Conservation (phyloP, 2,888 invertebrate species). For the Cryptocephalus moraei region DNA sequence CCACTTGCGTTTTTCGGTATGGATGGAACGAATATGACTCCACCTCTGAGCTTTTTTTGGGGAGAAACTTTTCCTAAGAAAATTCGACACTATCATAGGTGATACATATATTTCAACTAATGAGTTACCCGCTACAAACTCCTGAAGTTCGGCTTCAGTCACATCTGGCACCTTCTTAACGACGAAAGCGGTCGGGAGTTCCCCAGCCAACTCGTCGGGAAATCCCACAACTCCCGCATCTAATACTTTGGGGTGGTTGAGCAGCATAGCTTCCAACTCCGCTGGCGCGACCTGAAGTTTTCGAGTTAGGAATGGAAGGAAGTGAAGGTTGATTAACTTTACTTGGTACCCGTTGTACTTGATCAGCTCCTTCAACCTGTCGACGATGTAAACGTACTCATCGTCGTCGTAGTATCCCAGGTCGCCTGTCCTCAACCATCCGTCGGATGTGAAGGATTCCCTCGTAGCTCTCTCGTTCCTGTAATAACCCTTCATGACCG, state of each 20-base stretch:
- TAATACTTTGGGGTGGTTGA: conserved; percentile 58
- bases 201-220: conserved; percentile 62
- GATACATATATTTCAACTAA: not conserved
- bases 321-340: not conserved
- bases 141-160: conserved; percentile 33
- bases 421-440: conserved; percentile 73
- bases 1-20: conserved; percentile 44
- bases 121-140: conserved; percentile 39
- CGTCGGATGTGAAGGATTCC: conserved; percentile 55
- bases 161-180: conserved; percentile 48
- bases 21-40: conserved; percentile 41
- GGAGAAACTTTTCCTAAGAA: conserved; percentile 38
- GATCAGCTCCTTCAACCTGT: conserved; percentile 80
- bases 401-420: conserved; percentile 72
- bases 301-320: not conserved
- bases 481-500: conserved; percentile 52
- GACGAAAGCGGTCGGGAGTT: conserved; percentile 66
- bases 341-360: conserved; percentile 84
- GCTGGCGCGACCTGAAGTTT: conserved; percentile 56
- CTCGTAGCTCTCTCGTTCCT: conserved; percentile 55
- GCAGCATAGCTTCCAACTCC: conserved; percentile 69
- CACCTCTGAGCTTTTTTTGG: conserved; percentile 63
- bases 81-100: not conserved
- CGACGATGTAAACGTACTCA: conserved; percentile 70
- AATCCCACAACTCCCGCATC: conserved; percentile 76